Evolutionary conservation across 2,113 vertebrate species (phyloP).

Genomic region (Tychaedon coryphoeus): DNA sequence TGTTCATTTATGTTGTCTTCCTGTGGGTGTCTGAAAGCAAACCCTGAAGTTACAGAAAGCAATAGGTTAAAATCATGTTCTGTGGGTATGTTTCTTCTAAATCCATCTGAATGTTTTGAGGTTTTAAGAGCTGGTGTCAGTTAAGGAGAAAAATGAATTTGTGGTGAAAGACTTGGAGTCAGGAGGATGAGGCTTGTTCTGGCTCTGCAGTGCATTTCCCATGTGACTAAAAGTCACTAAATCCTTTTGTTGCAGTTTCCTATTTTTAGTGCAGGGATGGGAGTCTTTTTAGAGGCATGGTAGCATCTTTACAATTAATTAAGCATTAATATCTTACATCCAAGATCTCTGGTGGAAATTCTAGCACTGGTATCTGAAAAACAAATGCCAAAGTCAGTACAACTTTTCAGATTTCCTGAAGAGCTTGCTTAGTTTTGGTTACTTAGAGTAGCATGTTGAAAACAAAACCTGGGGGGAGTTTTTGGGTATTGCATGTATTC

Average conservation of each 20-base stretch:
- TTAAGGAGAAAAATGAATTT: conserved; percentile 7
- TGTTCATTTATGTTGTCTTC: background rate
- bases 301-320: background rate
- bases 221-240: background rate
- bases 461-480: background rate
- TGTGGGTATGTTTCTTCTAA: background rate
- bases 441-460: background rate
- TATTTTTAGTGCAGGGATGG: background rate
- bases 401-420: background rate
- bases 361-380: background rate
- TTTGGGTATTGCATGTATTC: background rate
- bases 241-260: background rate
- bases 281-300: background rate
- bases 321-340: background rate
- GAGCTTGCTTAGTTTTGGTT: background rate
- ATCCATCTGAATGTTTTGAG: background rate
- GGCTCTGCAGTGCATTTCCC: background rate
- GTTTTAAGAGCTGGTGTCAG: background rate
- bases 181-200: background rate
- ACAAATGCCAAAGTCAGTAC: background rate
- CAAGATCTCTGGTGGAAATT: background rate
- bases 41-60: background rate
- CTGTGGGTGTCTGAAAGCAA: background rate
- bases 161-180: background rate
- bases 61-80: background rate